Percentiles rank a stretch among this genome's conserved stretches.
Evolutionary conservation across 2,888 invertebrate species (phyloP).

Genomic region (Aleiodes leptofemur): DNA sequence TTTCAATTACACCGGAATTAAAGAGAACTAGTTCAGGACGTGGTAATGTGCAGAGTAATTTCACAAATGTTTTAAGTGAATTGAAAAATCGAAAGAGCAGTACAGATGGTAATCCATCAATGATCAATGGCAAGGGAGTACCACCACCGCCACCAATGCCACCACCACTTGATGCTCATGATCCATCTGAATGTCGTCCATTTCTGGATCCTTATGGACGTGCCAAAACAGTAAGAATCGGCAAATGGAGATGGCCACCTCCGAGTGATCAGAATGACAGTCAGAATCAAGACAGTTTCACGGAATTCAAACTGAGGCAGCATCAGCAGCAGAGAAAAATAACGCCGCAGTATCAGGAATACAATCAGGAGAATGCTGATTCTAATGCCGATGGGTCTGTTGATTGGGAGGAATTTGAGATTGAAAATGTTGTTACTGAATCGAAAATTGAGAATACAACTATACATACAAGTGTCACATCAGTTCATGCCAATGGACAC

Average conservation of each 20-base stretch:
- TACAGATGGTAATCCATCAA: slow-evolving; percentile 66
- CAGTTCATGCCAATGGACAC: slow-evolving; percentile 69
- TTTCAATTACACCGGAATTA: slow-evolving; percentile 56
- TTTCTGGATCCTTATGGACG: slow-evolving; percentile 94
- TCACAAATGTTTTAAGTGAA: slow-evolving; percentile 77
- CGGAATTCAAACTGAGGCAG: slow-evolving; percentile 92
- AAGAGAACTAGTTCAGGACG: slow-evolving; percentile 66
- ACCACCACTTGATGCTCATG: slow-evolving; percentile 87
- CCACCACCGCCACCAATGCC: slow-evolving; percentile 94
- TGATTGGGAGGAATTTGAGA: slow-evolving; percentile 92
- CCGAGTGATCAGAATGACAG: slow-evolving; percentile 82
- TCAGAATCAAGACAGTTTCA: slow-evolving; percentile 86
- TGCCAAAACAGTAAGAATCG: slow-evolving; percentile 95
- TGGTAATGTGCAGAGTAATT: slow-evolving; percentile 74
- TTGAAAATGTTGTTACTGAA: slow-evolving; percentile 77
- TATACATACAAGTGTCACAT: slow-evolving; percentile 46
- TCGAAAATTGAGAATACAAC: slow-evolving; percentile 61
- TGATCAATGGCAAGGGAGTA: slow-evolving; percentile 67
- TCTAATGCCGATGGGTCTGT: slow-evolving; percentile 76
- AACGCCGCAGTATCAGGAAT: slow-evolving; percentile 81
- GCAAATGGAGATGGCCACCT: slow-evolving; percentile 97
- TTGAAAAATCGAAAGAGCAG: slow-evolving; percentile 76
- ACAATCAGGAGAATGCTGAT: slow-evolving; percentile 74
- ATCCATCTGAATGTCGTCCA: slow-evolving; percentile 88
- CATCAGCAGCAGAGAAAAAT: slow-evolving; percentile 81